phyloP scores from a whole-genome alignment of 2,888 invertebrate genomes.

The Tinea trinotella region DNA sequence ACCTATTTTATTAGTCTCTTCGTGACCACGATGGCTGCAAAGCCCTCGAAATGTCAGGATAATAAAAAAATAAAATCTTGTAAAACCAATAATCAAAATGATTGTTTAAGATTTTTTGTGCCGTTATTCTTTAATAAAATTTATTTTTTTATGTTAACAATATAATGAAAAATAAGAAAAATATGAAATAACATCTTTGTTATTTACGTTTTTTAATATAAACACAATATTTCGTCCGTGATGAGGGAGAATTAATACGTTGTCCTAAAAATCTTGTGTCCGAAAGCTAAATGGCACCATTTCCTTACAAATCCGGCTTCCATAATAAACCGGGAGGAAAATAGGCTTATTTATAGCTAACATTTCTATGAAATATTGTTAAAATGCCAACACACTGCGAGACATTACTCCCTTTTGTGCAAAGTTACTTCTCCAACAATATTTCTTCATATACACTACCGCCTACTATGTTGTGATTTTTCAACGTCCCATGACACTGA shows the following conservation, averaged over 20 bases:
- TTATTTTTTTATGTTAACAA: too few species aligned
- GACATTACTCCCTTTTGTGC: conserved; percentile 12
- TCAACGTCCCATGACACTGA: conserved; percentile 7
- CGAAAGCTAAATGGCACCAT: neutral
- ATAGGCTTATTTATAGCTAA: conserved; percentile 15
- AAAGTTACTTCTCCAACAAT: conserved; percentile 3
- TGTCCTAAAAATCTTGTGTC: neutral
- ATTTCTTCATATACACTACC: conserved; percentile 12
- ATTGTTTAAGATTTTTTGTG: too few species aligned
- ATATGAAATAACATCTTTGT: too few species aligned
- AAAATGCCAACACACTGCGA: conserved; percentile 6
- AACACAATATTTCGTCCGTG: neutral
- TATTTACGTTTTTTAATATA: neutral
- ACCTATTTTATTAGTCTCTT: too few species aligned
- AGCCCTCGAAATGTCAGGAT: too few species aligned
- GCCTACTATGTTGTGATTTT: conserved; percentile 15
- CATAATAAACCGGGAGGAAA: conserved; percentile 9
- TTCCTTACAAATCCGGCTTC: conserved; percentile 11
- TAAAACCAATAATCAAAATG: too few species aligned
- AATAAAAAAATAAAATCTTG: too few species aligned
- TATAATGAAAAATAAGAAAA: too few species aligned
- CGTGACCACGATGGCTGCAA: too few species aligned
- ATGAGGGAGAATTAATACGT: neutral
- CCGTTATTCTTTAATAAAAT: too few species aligned
- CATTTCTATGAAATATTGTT: conserved; percentile 17